These are phyloP conservation scores for Nasua narica DNA, from an alignment of 2,797 vertebrate genomes.

Conservation along the genomic window DNA sequence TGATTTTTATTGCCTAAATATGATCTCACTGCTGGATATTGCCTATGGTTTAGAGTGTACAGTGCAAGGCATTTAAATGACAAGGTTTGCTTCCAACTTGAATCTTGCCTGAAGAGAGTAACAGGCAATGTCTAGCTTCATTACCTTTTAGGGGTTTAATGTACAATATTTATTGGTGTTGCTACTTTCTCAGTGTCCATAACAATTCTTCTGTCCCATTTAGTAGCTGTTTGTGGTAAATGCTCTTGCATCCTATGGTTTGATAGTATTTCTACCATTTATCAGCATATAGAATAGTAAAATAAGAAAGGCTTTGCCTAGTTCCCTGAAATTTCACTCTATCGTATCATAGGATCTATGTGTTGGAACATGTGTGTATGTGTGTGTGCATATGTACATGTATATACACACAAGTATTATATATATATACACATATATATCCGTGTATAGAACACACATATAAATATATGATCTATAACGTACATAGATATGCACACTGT, in stretches of 20 bases:
- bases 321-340: background rate
- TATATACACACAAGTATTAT: background rate
- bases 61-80: background rate
- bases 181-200: background rate
- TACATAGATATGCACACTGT: background rate
- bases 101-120: conserved; percentile 33
- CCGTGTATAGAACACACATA: background rate
- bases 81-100: conserved; percentile 21
- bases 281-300: background rate
- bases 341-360: background rate
- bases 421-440: background rate
- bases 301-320: background rate
- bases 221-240: conserved; percentile 19
- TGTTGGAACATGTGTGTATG: background rate
- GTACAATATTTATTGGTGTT: conserved; percentile 44
- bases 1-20: conserved; percentile 60
- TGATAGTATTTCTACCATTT: conserved; percentile 1
- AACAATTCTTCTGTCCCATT: conserved; percentile 34
- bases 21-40: conserved; percentile 24
- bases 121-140: conserved; percentile 34
- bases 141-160: conserved; percentile 40
- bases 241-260: background rate
- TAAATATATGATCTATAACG: background rate
- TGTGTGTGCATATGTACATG: background rate
- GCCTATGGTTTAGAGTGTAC: background rate